A percentile compares a stretch with the other conserved stretches of the same genome.
Evolutionary conservation across 1,140 invertebrate species (phyloP).

Genomic region (Apis dorsata): DNA sequence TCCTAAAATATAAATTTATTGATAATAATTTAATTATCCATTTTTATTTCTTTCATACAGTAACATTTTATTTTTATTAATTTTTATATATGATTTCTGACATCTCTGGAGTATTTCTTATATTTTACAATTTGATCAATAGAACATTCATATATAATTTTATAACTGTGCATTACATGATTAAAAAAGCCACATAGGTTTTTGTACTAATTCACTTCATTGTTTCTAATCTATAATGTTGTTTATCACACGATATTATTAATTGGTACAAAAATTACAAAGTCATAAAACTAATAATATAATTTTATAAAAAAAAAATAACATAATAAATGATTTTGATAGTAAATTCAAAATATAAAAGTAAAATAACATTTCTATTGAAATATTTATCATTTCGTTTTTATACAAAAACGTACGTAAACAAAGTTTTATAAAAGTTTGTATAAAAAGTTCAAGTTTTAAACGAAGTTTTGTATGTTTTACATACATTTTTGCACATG

Average conservation of each 20-base stretch:
- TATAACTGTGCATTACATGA: conserved; percentile 41
- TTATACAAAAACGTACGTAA: conserved; percentile 33
- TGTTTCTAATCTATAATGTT: conserved; percentile 39
- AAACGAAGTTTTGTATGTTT: background rate
- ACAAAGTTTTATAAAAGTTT: background rate
- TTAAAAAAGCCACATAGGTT: conserved; percentile 43
- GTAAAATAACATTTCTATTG: conserved; percentile 36
- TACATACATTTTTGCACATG: conserved; percentile 23
- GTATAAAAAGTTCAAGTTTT: background rate
- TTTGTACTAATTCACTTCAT: conserved; percentile 49
- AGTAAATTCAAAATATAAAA: conserved; percentile 41
- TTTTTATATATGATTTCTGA: conserved; percentile 35
- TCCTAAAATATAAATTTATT: background rate
- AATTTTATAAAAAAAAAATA: conserved; percentile 46
- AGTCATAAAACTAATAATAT: conserved; percentile 28
- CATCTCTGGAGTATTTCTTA: conserved; percentile 37
- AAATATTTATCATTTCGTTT: conserved; percentile 12
- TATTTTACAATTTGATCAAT: conserved; percentile 25
- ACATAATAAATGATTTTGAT: conserved; percentile 19
- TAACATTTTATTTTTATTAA: conserved; percentile 48
- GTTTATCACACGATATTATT: conserved; percentile 40
- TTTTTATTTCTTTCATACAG: conserved; percentile 26
- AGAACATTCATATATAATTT: conserved; percentile 45
- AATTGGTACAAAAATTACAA: conserved; percentile 45
- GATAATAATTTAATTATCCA: conserved; percentile 5